Evolutionary conservation across 2,888 invertebrate genomes (phyloP).

Genomic region (Diloba caeruleocephala): DNA sequence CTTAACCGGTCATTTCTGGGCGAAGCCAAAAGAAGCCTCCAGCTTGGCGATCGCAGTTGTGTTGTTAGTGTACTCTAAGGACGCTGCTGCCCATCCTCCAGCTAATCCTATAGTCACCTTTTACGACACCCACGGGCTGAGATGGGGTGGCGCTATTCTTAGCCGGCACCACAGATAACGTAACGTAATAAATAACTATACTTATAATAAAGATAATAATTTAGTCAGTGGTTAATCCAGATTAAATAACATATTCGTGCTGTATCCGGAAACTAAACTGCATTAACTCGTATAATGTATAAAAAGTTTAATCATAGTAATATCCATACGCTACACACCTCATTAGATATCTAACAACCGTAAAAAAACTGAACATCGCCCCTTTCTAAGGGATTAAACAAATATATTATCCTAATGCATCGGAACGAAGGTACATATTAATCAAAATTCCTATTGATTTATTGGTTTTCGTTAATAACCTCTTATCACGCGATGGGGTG

Average conservation of each 20-base stretch:
- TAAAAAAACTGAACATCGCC: constrained; percentile 53
- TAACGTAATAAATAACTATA: too few species aligned
- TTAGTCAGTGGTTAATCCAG: not conserved
- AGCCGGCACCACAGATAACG: too few species aligned
- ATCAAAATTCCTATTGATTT: constrained; percentile 77
- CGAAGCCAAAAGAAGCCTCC: too few species aligned
- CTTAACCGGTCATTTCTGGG: too few species aligned
- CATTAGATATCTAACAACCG: constrained; percentile 59
- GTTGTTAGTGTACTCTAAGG: too few species aligned
- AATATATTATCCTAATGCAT: constrained; percentile 77
- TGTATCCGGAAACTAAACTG: constrained; percentile 20
- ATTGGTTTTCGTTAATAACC: constrained; percentile 66
- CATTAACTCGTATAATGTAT: constrained; percentile 16
- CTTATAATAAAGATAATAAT: not conserved
- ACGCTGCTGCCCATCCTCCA: too few species aligned
- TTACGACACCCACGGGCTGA: too few species aligned
- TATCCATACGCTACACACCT: constrained; percentile 64
- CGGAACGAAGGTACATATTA: constrained; percentile 57
- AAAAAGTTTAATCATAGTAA: constrained; percentile 38
- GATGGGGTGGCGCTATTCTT: too few species aligned
- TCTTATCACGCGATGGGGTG: constrained; percentile 71
- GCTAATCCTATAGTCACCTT: too few species aligned
- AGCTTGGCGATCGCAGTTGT: too few species aligned
- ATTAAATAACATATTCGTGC: constrained; percentile 3
- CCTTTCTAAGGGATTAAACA: constrained; percentile 73